A percentile compares a stretch with the other conserved stretches of the same genome.
These are phyloP conservation scores for Pseudomugil gertrudae DNA, from an alignment of 2,797 vertebrate species.

Conservation along the genomic window DNA sequence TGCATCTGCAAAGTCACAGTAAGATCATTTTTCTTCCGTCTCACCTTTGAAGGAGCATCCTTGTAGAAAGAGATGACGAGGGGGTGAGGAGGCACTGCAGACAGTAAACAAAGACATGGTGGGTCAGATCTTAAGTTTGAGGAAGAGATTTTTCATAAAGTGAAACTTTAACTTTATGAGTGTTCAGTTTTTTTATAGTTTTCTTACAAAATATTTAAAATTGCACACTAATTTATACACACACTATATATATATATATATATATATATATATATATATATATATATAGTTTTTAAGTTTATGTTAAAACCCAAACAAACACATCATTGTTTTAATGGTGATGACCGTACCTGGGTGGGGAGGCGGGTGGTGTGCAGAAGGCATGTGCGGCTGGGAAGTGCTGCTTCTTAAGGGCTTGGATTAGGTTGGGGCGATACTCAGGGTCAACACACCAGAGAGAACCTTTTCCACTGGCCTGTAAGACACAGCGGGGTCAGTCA, in stretches of 20 bases:
- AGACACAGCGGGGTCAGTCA: conserved; percentile 35
- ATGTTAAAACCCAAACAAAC: neutral
- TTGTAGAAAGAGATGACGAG: conserved; percentile 93
- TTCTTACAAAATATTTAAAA: neutral
- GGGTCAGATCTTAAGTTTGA: conserved; percentile 16
- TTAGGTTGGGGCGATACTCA: conserved; percentile 95
- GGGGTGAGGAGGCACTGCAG: conserved; percentile 92
- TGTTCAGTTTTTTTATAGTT: neutral
- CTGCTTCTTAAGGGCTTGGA: conserved; percentile 98
- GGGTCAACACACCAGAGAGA: conserved; percentile 98
- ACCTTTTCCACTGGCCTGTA: conserved; percentile 96
- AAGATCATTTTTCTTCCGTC: conserved; percentile 29
- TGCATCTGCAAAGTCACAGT: neutral
- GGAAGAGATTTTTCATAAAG: conserved; percentile 8
- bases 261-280: no score
- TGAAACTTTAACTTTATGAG: neutral
- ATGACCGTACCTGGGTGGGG: conserved; percentile 88
- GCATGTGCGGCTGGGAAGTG: conserved; percentile 92
- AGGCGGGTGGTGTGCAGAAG: conserved; percentile 92
- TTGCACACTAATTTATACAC: neutral
- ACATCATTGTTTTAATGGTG: neutral
- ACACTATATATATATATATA: no score
- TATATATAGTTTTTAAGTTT: no score
- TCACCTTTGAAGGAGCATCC: conserved; percentile 95
- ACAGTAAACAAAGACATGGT: conserved; percentile 33